Base-by-base conservation (phyloP, 2,797 vertebrate species). In the Lagothrix lagotricha region DNA sequence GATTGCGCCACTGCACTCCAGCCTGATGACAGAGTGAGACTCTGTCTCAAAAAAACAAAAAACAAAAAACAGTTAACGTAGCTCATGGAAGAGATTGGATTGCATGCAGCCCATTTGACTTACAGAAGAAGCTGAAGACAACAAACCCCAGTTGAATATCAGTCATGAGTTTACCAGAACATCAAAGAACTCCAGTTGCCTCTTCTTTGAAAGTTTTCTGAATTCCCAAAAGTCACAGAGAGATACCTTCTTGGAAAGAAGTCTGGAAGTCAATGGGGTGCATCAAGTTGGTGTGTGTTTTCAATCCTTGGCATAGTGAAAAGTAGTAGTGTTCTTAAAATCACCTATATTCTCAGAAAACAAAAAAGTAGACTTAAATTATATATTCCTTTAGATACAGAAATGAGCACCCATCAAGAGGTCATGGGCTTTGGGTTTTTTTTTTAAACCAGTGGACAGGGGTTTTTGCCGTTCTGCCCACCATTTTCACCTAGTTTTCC, bases 151-250 rank as follows among this genome's bases (percentile, higher is more conserved):
- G 20, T 22, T 54, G 52, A 54, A 54, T 22, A 54, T 54, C 52
- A 52, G 20, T 54, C 20, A 8, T 22, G 52, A 54, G 52, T 54
- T 54, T 54, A 22, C 22, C 52, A 54, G 52, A 22, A 54, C 52
- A 8, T 54, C 20, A 3, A 54, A 54, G 52, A 54, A 22, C 20
- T 54, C 20, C 20, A 22, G 20, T 54, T 54, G 52, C 52, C 52
- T 94, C 50, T 77, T 93, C 73, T 88, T 44, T 88, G 90, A 90
- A 48, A 52, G 28, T 28, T 86, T 97, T 52, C 58, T 94, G 88
- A 54, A 46, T 36, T 96, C 87, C 36, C 52, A 39, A 48, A 4
- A 70, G 15, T 76, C 13, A 81, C 0, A 4, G 70, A 77, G 14
- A 24, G 4, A 48, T 73, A 41, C 30, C 30, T 72, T 94, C 48